phyloP scores from a whole-genome alignment of 1,140 invertebrate species.

The Nasonia longicornis region DNA sequence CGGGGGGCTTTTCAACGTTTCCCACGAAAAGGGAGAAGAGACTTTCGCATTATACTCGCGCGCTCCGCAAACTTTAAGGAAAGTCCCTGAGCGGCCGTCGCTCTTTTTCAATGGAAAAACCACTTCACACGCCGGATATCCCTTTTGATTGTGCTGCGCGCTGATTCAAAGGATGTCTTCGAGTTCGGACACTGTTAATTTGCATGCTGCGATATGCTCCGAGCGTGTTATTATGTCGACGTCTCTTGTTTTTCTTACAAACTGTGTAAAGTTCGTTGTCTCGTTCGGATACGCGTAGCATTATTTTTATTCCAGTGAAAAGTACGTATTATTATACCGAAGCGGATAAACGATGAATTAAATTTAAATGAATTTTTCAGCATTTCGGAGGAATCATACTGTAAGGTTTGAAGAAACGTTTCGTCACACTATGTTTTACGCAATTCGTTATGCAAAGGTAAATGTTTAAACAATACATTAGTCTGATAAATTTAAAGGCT shows the following conservation, averaged over 20 bases:
- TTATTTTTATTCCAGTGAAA: too few species aligned
- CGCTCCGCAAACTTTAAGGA: background rate
- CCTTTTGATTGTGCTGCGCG: conserved; percentile 3
- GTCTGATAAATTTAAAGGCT: conserved; percentile 12
- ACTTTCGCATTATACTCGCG: background rate
- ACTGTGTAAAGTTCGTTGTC: too few species aligned
- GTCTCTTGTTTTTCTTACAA: too few species aligned
- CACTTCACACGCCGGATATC: conserved; percentile 12
- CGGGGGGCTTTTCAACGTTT: background rate
- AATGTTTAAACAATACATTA: background rate
- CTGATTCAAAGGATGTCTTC: background rate
- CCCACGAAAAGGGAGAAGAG: background rate
- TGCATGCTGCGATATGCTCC: too few species aligned
- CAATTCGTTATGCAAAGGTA: background rate
- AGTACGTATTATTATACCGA: too few species aligned
- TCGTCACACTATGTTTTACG: background rate
- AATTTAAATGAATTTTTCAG: too few species aligned
- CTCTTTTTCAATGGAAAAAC: background rate
- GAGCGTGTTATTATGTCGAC: too few species aligned
- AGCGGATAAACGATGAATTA: too few species aligned
- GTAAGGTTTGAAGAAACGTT: too few species aligned
- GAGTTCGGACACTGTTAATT: background rate
- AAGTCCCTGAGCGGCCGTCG: background rate
- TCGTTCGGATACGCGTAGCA: too few species aligned
- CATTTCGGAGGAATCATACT: too few species aligned